Evolutionary conservation across 2,797 vertebrate species (phyloP).

Genomic region (Cheirogaleus major): DNA sequence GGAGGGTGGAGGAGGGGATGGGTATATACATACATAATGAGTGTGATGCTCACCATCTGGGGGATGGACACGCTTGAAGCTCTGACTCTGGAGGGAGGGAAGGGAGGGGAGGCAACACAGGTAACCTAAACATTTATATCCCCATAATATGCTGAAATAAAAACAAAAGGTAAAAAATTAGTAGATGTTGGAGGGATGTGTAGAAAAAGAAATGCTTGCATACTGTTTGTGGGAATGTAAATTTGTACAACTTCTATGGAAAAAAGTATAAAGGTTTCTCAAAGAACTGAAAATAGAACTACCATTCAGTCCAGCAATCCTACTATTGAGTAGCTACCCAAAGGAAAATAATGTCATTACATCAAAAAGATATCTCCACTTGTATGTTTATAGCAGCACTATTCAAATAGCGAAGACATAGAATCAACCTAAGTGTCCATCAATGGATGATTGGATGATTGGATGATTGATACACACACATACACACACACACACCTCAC

Average conservation of each 20-base stretch:
- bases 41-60: too few relatives aligned
- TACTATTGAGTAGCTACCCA: background rate
- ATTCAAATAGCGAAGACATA: background rate
- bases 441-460: background rate
- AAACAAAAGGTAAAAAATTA: background rate
- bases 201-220: background rate
- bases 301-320: background rate
- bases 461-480: background rate
- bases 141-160: too few relatives aligned
- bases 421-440: background rate
- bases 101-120: too few relatives aligned
- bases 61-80: too few relatives aligned
- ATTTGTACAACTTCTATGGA: background rate
- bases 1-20: too few relatives aligned
- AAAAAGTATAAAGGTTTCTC: background rate
- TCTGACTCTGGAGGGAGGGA: too few relatives aligned
- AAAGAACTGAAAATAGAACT: background rate
- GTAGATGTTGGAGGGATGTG: background rate
- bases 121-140: too few relatives aligned
- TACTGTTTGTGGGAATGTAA: background rate
- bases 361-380: background rate
- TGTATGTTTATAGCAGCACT: background rate
- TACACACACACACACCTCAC: background rate
- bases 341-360: background rate
- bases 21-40: too few relatives aligned